Evolutionary conservation across 2,888 invertebrate genomes (phyloP).

Genomic region (Koerneria pararmatus): DNA sequence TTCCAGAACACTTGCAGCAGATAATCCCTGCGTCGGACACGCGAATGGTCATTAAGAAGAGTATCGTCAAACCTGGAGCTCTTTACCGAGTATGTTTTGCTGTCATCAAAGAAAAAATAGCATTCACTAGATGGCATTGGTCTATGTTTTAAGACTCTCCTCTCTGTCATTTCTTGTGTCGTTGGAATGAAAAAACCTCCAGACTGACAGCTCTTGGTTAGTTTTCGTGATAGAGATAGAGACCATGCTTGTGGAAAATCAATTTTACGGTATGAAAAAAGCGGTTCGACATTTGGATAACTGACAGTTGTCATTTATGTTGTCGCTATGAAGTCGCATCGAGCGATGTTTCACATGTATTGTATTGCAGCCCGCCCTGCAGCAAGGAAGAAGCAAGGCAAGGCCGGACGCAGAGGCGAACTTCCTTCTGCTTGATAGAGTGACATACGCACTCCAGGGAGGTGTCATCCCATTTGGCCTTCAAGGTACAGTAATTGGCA

Average conservation of each 20-base stretch:
- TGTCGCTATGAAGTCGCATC: too few relatives aligned
- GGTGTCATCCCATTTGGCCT: constrained; percentile 76
- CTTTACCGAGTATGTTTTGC: constrained; percentile 66
- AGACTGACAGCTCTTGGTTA: too few relatives aligned
- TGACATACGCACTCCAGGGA: constrained; percentile 74
- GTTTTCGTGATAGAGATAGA: too few relatives aligned
- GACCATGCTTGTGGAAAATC: too few relatives aligned
- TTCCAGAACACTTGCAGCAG: constrained; percentile 13
- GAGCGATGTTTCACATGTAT: constrained; percentile 46
- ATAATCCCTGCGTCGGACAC: background rate
- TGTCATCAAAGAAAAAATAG: too few relatives aligned
- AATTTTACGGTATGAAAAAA: too few relatives aligned
- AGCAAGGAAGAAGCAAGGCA: constrained; percentile 34
- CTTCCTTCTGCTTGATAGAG: constrained; percentile 76
- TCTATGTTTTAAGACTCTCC: too few relatives aligned
- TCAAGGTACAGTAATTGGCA: constrained; percentile 76
- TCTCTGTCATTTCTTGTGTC: too few relatives aligned
- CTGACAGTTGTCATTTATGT: too few relatives aligned
- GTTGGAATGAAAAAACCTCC: too few relatives aligned
- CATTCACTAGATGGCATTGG: too few relatives aligned
- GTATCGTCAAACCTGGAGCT: constrained; percentile 58
- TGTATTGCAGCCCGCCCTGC: constrained; percentile 35
- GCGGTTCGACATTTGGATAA: too few relatives aligned
- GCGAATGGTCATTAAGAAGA: constrained; percentile 7
- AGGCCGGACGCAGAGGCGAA: constrained; percentile 71